Percentiles rank a stretch among this genome's conserved stretches.
Conservation (phyloP, 2,888 invertebrate genomes). For the Halictus ligatus region DNA sequence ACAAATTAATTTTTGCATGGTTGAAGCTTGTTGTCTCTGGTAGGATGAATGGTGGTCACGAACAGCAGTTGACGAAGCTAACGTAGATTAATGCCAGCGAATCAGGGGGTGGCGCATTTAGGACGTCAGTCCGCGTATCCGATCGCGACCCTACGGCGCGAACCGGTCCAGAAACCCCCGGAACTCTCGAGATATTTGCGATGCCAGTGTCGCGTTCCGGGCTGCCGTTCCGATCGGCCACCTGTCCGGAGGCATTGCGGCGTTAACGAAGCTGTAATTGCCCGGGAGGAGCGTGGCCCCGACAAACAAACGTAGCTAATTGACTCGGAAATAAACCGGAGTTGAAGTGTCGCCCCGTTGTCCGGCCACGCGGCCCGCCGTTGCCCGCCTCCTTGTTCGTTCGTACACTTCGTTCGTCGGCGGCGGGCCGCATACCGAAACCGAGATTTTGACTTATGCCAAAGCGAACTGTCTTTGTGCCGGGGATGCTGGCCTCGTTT, state of each 20-base stretch:
- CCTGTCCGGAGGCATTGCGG: constrained; percentile 80
- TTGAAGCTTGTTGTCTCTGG: background rate
- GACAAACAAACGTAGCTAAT: constrained; percentile 83
- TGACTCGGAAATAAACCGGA: constrained; percentile 82
- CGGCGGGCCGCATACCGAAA: constrained; percentile 74
- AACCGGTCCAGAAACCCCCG: constrained; percentile 16
- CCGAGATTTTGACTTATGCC: constrained; percentile 83
- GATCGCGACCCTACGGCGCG: background rate
- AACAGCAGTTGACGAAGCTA: background rate
- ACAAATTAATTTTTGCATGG: background rate
- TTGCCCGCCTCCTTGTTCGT: constrained; percentile 40
- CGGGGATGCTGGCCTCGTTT: constrained; percentile 70
- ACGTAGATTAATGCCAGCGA: background rate
- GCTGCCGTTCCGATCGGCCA: constrained; percentile 73
- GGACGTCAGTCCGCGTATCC: background rate
- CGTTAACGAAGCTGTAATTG: constrained; percentile 83
- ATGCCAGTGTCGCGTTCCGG: constrained; percentile 42
- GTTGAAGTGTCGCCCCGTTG: constrained; percentile 44
- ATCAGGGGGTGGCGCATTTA: background rate
- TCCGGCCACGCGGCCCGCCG: constrained; percentile 39
- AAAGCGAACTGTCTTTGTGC: constrained; percentile 83
- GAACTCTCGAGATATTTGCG: constrained; percentile 44
- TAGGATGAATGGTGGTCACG: background rate
- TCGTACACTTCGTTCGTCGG: background rate
- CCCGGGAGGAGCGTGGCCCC: constrained; percentile 77